Evolutionary conservation across 2,797 vertebrate genomes (phyloP).

Genomic region (Halcyon chelicuti): DNA sequence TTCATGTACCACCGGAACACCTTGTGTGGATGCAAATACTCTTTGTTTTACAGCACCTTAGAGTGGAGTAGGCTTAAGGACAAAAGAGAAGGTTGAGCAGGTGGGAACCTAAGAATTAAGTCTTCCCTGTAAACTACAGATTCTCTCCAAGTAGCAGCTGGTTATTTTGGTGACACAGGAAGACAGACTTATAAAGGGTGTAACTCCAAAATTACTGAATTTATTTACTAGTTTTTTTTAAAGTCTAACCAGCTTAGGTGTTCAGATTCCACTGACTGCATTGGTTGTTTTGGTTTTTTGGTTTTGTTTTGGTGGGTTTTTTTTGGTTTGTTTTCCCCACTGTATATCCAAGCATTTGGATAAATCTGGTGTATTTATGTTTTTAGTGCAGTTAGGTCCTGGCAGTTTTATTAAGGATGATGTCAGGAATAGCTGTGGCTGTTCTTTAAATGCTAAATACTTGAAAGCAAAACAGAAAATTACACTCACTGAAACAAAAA

Average conservation of each 20-base stretch:
- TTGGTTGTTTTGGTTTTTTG: background rate
- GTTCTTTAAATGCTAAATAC: background rate
- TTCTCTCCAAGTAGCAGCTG: background rate
- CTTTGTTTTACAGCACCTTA: conserved; percentile 45
- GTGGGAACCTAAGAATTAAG: background rate
- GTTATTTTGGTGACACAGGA: background rate
- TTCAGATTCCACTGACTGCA: background rate
- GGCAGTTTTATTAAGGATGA: background rate
- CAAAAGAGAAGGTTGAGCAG: conserved; percentile 28
- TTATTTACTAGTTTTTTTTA: background rate
- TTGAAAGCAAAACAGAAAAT: background rate
- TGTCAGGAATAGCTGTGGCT: background rate
- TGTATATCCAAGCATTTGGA: background rate
- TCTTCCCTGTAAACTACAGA: background rate
- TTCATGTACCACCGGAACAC: background rate
- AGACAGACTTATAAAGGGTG: background rate
- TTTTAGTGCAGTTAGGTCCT: background rate
- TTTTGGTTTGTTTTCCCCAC: background rate
- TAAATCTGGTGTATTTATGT: background rate
- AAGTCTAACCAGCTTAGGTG: background rate
- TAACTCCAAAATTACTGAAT: background rate
- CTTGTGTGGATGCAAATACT: conserved; percentile 12
- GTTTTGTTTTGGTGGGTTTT: background rate
- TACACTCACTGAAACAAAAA: background rate
- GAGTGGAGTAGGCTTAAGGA: conserved; percentile 25